Conservation (phyloP, 2,888 invertebrate genomes). For the Cerceris rybyensis region DNA sequence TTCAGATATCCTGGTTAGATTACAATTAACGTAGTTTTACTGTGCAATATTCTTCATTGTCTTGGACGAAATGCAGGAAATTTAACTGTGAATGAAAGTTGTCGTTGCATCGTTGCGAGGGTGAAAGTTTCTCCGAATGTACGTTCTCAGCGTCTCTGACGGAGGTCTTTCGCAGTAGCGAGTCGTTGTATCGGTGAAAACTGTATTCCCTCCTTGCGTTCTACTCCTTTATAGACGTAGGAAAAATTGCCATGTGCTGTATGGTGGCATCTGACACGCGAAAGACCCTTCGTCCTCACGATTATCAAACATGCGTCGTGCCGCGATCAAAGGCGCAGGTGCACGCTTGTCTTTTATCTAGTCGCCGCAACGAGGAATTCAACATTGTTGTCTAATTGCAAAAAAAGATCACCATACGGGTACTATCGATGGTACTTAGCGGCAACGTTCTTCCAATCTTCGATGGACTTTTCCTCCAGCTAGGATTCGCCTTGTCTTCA, state of each 20-base stretch:
- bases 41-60: no score
- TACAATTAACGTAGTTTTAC: no score
- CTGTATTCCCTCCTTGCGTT: neutral
- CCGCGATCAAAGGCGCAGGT: constrained; percentile 50
- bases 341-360: constrained; percentile 20
- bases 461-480: neutral
- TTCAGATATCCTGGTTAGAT: no score
- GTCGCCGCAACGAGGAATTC: neutral
- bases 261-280: constrained; percentile 24
- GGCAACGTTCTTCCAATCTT: neutral
- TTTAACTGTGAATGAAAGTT: no score
- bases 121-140: no score
- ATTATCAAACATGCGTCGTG: constrained; percentile 45
- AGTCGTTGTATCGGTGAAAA: neutral
- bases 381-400: constrained; percentile 37
- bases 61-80: no score
- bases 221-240: neutral
- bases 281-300: constrained; percentile 15
- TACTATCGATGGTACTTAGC: constrained; percentile 27
- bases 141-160: neutral
- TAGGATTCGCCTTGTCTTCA: neutral
- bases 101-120: no score
- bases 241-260: constrained; percentile 1
- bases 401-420: constrained; percentile 33
- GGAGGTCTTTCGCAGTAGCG: neutral